These are phyloP conservation scores for Galagoides demidoff DNA, from an alignment of 2,797 vertebrate species.

Conservation along the genomic window DNA sequence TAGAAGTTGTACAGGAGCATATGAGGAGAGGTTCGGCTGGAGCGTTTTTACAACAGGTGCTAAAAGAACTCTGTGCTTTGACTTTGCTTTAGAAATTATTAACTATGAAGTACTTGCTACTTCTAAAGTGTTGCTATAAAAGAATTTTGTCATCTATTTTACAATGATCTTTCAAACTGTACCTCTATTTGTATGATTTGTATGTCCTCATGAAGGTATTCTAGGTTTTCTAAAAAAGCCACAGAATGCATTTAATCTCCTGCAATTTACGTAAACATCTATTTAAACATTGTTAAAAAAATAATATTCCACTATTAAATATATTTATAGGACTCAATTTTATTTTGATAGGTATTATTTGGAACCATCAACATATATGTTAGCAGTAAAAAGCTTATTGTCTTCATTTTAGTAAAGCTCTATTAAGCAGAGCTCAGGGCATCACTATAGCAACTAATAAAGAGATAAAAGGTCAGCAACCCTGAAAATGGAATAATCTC, in stretches of 20 bases:
- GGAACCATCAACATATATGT: constrained; percentile 27
- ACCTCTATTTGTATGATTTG: constrained; percentile 17
- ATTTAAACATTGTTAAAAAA: not conserved
- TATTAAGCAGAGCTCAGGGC: constrained; percentile 57
- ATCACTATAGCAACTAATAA: constrained; percentile 74
- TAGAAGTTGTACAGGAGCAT: not conserved
- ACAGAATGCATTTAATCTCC: not conserved
- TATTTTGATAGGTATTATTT: constrained; percentile 44
- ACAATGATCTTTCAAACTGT: constrained; percentile 32
- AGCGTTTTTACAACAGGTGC: not conserved
- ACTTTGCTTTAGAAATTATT: constrained; percentile 48
- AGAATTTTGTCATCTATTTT: not conserved
- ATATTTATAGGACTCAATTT: constrained; percentile 54
- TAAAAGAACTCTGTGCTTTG: constrained; percentile 15
- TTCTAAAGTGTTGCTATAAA: constrained; percentile 16
- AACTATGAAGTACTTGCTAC: constrained; percentile 9
- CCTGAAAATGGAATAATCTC: constrained; percentile 62
- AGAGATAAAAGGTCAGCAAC: constrained; percentile 68
- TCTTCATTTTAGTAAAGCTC: constrained; percentile 65
- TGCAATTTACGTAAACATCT: constrained; percentile 34
- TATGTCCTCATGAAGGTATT: not conserved
- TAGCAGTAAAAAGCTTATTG: constrained; percentile 57
- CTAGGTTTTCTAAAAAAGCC: not conserved
- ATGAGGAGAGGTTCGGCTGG: not conserved
- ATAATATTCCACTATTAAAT: not conserved